Base-by-base conservation (phyloP, 2,888 invertebrate species). In the Tiphia femorata region DNA sequence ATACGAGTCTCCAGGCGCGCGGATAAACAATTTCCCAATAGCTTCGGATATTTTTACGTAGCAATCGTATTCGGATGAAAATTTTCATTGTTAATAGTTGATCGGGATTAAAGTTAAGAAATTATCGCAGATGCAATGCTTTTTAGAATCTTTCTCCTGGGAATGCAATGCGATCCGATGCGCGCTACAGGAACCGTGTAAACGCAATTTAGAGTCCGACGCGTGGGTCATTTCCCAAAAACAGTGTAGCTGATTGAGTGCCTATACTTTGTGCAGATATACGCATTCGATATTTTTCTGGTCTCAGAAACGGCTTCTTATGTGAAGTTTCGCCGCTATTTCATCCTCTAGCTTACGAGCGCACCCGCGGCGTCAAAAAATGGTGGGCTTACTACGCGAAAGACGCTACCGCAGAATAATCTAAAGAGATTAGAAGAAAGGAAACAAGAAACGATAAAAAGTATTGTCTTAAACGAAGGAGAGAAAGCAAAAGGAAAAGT, bases 211-310 rank as follows among this genome's bases (percentile, higher is more conserved):
- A 37, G 37, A 54, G 53, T 53, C 50, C 62, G 65, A 64, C 27
- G 30, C 51, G 25, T 50, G 53, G 54, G 51, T 58, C 54, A 42
- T 47, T 53, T 56, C 56, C 57, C 59, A 51, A 42, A 63, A 66
- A n/a, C 68, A 63, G 44, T 68, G 72, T 73, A 72, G 67, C 70
- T 72, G 72, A 72, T 67, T 57, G 64, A 72, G 72, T 72, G 68
- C 70, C 72, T 72, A 54, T 63, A 65, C 47, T 65, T 62, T 58
- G 52, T 58, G 66, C 70, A 63, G 47, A 64, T 65, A 58, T 62
- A 64, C 33, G 54, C 60, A 49, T 62, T 58, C 59, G 51, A 62
- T 72, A 72, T 69, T 64, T 69, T 72, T 71, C 64, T 68, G 64
- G 54, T 60, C 55, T 40, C 21, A 33, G n/a, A 51, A 50, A 27